Percentiles rank a stretch among this genome's conserved stretches.
phyloP scores from a whole-genome alignment of 1,140 invertebrate genomes.

The Ladona fulva region DNA sequence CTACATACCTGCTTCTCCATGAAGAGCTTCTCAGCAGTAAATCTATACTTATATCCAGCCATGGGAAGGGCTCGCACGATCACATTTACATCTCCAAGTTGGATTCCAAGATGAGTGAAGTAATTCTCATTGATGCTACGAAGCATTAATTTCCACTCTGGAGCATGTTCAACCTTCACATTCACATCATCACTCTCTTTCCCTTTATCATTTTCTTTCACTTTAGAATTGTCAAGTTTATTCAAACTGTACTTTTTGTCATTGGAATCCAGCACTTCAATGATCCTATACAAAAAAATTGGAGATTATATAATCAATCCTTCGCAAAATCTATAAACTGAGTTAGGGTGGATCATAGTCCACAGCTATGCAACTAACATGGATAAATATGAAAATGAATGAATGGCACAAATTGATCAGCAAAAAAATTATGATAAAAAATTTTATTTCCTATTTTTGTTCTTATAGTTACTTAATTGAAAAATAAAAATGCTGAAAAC shows the following conservation, averaged over 20 bases:
- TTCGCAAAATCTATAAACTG: no score
- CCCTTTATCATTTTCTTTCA: background rate
- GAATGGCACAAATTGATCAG: no score
- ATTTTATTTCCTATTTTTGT: no score
- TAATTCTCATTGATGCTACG: conserved; percentile 25
- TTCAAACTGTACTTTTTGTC: background rate
- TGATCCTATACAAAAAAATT: background rate
- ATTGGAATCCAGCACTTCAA: background rate
- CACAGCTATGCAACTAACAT: no score
- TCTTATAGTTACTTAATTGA: no score
- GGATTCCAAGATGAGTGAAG: conserved; percentile 48
- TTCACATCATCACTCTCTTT: background rate
- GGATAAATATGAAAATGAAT: no score
- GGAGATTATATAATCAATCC: no score
- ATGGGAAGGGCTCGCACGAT: conserved; percentile 65
- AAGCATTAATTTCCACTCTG: background rate
- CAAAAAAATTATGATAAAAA: no score
- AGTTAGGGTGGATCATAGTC: no score
- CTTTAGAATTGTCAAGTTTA: background rate
- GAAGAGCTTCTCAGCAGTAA: conserved; percentile 44
- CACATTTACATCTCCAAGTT: conserved; percentile 57
- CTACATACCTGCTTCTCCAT: conserved; percentile 47
- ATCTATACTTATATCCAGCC: conserved; percentile 52
- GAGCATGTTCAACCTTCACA: background rate
- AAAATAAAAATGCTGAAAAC: no score